Percentiles rank a stretch among this genome's conserved stretches.
Conservation (phyloP, 2,797 vertebrate genomes). For the Neosilurus hyrtlii region DNA sequence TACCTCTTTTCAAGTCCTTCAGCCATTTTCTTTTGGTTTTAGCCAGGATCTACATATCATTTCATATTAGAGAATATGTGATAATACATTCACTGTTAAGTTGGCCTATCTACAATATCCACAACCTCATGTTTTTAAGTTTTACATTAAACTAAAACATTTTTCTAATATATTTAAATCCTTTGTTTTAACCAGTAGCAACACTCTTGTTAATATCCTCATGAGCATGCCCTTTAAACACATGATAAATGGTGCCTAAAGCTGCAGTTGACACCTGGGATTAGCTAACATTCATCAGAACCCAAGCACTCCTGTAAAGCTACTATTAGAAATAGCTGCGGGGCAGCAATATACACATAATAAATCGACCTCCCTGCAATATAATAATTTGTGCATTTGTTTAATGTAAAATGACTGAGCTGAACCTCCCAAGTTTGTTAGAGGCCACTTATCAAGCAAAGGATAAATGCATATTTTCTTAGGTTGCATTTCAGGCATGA, state of each 20-base stretch:
- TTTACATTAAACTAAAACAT: constrained; percentile 49
- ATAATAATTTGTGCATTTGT: constrained; percentile 61
- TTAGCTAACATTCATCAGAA: constrained; percentile 61
- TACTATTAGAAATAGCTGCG: constrained; percentile 48
- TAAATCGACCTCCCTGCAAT: constrained; percentile 45
- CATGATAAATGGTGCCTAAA: constrained; percentile 59
- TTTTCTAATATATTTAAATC: constrained; percentile 56
- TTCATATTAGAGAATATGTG: not conserved
- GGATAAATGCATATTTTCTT: constrained; percentile 48
- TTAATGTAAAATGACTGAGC: constrained; percentile 50
- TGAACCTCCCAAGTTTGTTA: constrained; percentile 51
- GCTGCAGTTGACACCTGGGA: constrained; percentile 59
- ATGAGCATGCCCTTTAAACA: constrained; percentile 57
- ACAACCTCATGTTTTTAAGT: not conserved
- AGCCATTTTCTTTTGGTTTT: not conserved
- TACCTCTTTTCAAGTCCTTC: not conserved
- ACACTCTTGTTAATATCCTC: constrained; percentile 59
- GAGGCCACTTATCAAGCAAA: constrained; percentile 44
- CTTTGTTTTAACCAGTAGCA: constrained; percentile 50
- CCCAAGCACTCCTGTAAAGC: constrained; percentile 51
- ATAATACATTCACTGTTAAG: not conserved
- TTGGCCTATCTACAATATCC: not conserved
- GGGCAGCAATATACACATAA: constrained; percentile 57
- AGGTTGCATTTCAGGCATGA: constrained; percentile 32
- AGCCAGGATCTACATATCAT: not conserved